phyloP scores from a whole-genome alignment of 2,888 invertebrate species.

The Tetranychus piercei region DNA sequence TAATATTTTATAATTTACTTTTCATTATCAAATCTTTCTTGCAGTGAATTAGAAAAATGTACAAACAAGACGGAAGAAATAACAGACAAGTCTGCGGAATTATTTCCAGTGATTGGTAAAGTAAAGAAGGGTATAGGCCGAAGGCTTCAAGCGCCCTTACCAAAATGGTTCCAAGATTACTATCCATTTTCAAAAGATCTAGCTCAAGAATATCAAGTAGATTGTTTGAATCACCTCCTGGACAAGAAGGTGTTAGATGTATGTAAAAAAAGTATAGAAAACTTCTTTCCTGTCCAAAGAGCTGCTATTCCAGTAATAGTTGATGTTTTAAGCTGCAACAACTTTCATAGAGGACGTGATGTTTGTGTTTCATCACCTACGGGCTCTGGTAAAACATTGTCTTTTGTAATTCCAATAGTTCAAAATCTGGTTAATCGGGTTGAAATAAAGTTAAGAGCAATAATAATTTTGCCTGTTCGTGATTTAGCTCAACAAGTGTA shows the following conservation, averaged over 20 bases:
- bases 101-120: conserved; percentile 8
- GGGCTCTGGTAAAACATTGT: conserved; percentile 88
- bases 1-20: no score
- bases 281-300: conserved; percentile 27
- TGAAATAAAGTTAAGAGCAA: conserved; percentile 51
- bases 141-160: background rate
- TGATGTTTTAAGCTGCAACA: conserved; percentile 10
- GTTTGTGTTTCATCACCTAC: conserved; percentile 92
- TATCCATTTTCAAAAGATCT: background rate
- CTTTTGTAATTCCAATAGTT: conserved; percentile 76
- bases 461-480: conserved; percentile 79
- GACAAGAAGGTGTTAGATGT: conserved; percentile 33
- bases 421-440: conserved; percentile 47
- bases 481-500: conserved; percentile 76
- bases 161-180: conserved; percentile 1
- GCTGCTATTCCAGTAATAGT: conserved; percentile 25
- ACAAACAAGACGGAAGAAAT: background rate
- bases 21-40: no score
- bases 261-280: conserved; percentile 21
- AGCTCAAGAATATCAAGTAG: background rate
- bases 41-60: background rate
- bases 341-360: conserved; percentile 52
- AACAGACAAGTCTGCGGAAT: background rate
- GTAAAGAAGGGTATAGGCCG: background rate
- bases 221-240: conserved; percentile 33